Evolutionary conservation across 2,113 vertebrate species (phyloP).

Genomic region (Microcebus tavaratra): DNA sequence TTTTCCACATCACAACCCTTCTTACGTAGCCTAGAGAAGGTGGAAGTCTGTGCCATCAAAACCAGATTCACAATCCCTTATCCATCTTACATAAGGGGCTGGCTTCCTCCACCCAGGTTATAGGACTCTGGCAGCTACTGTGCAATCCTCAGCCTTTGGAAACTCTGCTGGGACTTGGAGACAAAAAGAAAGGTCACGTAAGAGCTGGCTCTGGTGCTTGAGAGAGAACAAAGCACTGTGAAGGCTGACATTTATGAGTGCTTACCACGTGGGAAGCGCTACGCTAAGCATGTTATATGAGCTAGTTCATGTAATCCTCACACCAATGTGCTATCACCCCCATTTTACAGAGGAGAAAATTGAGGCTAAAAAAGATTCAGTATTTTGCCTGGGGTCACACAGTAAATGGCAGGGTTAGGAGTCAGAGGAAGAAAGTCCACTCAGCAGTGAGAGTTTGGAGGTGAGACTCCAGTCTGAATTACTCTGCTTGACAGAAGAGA

Average conservation of each 20-base stretch:
- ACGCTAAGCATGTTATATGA: background rate
- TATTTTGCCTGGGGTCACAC: background rate
- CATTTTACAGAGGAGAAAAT: background rate
- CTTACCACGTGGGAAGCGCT: background rate
- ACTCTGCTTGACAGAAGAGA: background rate
- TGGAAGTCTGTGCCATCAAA: background rate
- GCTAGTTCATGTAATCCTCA: background rate
- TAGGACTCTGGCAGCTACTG: background rate
- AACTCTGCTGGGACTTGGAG: background rate
- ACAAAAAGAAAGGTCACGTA: background rate
- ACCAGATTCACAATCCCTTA: background rate
- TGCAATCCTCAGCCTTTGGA: background rate
- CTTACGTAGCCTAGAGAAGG: too few species aligned
- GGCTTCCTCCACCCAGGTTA: rapidly evolving
- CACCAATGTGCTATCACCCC: background rate
- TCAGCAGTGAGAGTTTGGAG: background rate
- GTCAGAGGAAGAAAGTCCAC: too few species aligned
- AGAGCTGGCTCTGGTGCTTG: background rate
- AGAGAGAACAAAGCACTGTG: background rate
- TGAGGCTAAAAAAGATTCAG: background rate
- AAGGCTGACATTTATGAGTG: too few species aligned
- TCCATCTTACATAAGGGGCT: background rate
- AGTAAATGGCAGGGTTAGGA: background rate
- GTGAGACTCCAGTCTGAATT: background rate
- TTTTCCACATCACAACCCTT: background rate